Base-by-base conservation (phyloP, 2,888 invertebrate genomes). In the Micropterix aruncella region DNA sequence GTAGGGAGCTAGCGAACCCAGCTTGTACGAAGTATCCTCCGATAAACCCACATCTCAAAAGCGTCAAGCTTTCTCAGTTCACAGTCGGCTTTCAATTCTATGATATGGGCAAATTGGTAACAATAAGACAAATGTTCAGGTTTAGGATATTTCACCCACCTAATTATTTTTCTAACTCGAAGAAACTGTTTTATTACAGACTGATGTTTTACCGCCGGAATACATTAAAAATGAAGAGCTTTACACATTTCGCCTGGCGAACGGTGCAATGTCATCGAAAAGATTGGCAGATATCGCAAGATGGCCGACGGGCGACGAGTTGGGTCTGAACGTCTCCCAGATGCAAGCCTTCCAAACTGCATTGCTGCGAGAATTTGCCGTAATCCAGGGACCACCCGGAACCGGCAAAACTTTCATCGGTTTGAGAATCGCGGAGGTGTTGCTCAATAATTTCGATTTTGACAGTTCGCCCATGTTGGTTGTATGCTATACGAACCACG, bases 311-410 rank as follows among this genome's bases (percentile, higher is more conserved):
- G 52, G 55, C 9, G 48, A 59, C 14, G 51, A 56, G 2, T 57
- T 80, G 38, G 61, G 62, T 27, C 61, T 89, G 2, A 83, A 89
- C 57, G 57, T 64, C 3, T 76, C 79, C 1, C 90, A 91, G 61
- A 61, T 70, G 47, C 56, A 60, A 36, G 89, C 90, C 0, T 79
- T 77, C 53, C 68, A 73, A 51, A 70, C 76, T 19, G 84, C 85
- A 0, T 55, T 91, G 2, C 79, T 76, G 0, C 69, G 74, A 54
- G 81, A 88, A 61, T 78, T 90, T 50, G 77, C 77, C 1, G 71
- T 89, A 1, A 84, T 90, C 48, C 90, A 90, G 67, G 91, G 91
- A 0, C 90, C 90, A 0, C 90, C 91, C 0, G 91, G 91, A 2
- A 90, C 90, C 0, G 91, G 90, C 0, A 91, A 90, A 68, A 89